Evolutionary conservation across 2,888 invertebrate species (phyloP).

Genomic region (Antitype chi): DNA sequence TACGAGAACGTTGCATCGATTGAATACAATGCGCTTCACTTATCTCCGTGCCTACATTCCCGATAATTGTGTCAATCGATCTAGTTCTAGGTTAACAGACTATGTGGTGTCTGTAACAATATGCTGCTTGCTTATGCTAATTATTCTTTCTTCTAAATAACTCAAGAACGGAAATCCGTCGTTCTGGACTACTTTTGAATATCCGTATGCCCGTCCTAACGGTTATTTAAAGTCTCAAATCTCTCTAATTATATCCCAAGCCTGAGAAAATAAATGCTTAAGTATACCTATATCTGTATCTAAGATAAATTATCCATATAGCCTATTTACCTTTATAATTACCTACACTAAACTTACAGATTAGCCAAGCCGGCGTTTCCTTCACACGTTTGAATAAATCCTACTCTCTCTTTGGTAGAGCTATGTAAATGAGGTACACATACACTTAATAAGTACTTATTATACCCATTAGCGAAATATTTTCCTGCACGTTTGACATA

Average conservation of each 20-base stretch:
- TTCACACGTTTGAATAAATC: conserved; percentile 16
- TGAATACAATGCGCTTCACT: conserved; percentile 71
- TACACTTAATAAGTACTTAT: conserved; percentile 19
- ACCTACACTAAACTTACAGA: conserved; percentile 8
- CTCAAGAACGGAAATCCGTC: background rate
- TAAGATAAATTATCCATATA: background rate
- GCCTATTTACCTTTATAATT: background rate
- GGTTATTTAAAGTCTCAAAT: background rate
- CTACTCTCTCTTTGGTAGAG: conserved; percentile 30
- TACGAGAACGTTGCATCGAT: conserved; percentile 68
- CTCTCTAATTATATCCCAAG: background rate
- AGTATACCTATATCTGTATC: background rate
- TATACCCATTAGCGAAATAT: conserved; percentile 33
- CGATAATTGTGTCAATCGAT: conserved; percentile 61
- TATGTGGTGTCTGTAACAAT: conserved; percentile 10
- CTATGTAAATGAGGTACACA: conserved; percentile 33
- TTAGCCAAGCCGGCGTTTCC: conserved; percentile 14
- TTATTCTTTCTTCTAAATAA: background rate
- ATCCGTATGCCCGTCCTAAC: background rate
- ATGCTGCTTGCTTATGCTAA: background rate
- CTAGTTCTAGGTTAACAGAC: conserved; percentile 53
- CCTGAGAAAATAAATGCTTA: conserved; percentile 10
- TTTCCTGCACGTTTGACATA: conserved; percentile 39
- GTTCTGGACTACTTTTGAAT: background rate
- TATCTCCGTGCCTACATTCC: conserved; percentile 38